A percentile compares a stretch with the other conserved stretches of the same genome.
These are phyloP conservation scores for Gymnocheta viridis DNA, from an alignment of 2,888 invertebrate species.

Conservation along the genomic window DNA sequence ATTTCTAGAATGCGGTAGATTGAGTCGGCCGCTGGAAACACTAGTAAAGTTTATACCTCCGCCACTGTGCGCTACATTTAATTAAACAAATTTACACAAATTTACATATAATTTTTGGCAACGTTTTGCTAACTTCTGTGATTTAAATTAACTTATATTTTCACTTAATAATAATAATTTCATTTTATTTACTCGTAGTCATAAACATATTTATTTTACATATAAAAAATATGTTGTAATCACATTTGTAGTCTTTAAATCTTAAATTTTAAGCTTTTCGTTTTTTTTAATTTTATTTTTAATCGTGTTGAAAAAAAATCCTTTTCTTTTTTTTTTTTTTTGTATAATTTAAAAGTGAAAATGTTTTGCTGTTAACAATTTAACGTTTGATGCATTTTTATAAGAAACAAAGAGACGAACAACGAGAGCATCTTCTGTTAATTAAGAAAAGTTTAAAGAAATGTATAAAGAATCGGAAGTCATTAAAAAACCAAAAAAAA, in stretches of 20 bases:
- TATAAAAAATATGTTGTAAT: slow-evolving; percentile 38
- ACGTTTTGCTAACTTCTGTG: neutral
- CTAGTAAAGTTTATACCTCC: neutral
- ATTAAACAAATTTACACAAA: neutral
- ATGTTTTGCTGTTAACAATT: slow-evolving; percentile 38
- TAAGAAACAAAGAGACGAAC: slow-evolving; percentile 14
- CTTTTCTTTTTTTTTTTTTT: neutral
- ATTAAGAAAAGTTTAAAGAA: slow-evolving; percentile 25
- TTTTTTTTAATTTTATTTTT: neutral
- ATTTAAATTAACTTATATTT: neutral
- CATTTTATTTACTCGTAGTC: neutral
- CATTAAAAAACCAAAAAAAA: slow-evolving; percentile 22
- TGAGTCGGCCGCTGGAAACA: too few relatives aligned
- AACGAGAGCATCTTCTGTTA: slow-evolving; percentile 1
- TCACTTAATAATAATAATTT: slow-evolving; percentile 18
- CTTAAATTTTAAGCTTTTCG: slow-evolving; percentile 7
- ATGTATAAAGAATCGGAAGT: slow-evolving; percentile 52
- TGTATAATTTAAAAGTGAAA: slow-evolving; percentile 46
- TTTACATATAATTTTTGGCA: neutral
- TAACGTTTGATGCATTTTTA: neutral
- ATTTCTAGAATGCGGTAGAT: too few relatives aligned
- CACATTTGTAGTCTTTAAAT: slow-evolving; percentile 31
- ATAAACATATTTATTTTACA: slow-evolving; percentile 12
- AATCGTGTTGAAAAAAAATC: neutral
- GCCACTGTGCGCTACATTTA: neutral